phyloP scores from a whole-genome alignment of 2,797 vertebrate genomes.

The Platalea minor region DNA sequence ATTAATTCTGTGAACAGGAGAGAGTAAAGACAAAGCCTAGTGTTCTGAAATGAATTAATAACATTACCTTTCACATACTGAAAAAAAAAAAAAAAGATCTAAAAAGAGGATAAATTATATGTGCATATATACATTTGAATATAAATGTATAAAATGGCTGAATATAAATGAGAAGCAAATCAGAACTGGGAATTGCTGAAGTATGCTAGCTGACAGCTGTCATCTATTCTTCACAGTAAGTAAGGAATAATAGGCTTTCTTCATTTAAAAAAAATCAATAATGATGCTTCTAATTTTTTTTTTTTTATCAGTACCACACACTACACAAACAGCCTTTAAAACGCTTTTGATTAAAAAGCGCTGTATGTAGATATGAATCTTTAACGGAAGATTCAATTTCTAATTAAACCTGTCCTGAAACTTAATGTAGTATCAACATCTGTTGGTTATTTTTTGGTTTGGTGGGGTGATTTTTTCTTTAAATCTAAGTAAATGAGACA shows the following conservation, averaged over 20 bases:
- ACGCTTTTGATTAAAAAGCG: not conserved
- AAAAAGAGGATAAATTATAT: not conserved
- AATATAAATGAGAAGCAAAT: not conserved
- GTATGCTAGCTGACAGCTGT: not conserved
- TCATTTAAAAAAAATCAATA: slow-evolving; percentile 49
- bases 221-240: not conserved
- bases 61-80: not conserved
- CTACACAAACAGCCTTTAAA: slow-evolving; percentile 24
- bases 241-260: not conserved
- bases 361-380: not conserved
- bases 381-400: not conserved
- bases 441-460: not conserved
- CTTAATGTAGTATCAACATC: not conserved
- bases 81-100: not conserved
- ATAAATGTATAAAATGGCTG: not conserved
- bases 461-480: not conserved
- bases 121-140: not conserved
- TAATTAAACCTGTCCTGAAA: not conserved
- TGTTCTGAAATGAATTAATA: not conserved
- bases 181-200: not conserved
- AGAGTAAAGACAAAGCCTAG: not conserved
- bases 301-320: not conserved
- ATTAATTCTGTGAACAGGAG: not conserved
- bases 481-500: not conserved
- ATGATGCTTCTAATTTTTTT: not conserved